Percentiles rank a stretch among this genome's conserved stretches.
phyloP scores from a whole-genome alignment of 2,113 vertebrate species.

The Albula goreensis region DNA sequence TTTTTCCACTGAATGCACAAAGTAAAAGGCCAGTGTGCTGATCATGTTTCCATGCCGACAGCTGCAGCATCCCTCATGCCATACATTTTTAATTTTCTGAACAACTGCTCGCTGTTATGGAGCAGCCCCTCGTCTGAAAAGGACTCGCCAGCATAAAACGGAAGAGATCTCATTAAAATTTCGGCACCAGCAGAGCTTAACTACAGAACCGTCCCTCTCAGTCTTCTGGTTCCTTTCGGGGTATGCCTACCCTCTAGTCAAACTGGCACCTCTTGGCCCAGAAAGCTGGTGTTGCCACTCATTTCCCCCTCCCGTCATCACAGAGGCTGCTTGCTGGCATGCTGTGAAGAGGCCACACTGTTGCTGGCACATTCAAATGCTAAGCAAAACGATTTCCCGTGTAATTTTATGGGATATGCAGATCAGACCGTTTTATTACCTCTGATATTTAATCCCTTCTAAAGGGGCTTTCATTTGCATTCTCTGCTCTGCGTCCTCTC shows the following conservation, averaged over 20 bases:
- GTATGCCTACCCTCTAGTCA: background rate
- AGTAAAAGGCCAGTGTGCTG: conserved; percentile 3
- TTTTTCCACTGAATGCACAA: conserved; percentile 12
- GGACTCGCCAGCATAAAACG: background rate
- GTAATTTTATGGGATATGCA: background rate
- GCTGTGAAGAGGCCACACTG: background rate
- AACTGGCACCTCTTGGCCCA: background rate
- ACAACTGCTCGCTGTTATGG: background rate
- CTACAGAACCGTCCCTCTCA: background rate
- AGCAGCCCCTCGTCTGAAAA: background rate
- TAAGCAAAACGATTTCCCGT: background rate
- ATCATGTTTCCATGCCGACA: conserved; percentile 24
- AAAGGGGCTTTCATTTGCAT: background rate
- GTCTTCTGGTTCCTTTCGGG: background rate
- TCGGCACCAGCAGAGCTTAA: background rate
- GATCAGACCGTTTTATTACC: background rate
- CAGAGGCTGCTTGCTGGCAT: background rate
- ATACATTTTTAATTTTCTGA: conserved; percentile 23
- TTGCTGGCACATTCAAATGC: background rate
- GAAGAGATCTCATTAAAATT: background rate
- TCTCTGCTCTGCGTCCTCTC: background rate
- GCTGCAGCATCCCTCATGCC: conserved; percentile 3
- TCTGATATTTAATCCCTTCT: background rate
- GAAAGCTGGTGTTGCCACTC: background rate
- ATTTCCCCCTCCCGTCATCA: background rate